Conservation (phyloP, 2,113 vertebrate species). For the Pampusana beccarii region DNA sequence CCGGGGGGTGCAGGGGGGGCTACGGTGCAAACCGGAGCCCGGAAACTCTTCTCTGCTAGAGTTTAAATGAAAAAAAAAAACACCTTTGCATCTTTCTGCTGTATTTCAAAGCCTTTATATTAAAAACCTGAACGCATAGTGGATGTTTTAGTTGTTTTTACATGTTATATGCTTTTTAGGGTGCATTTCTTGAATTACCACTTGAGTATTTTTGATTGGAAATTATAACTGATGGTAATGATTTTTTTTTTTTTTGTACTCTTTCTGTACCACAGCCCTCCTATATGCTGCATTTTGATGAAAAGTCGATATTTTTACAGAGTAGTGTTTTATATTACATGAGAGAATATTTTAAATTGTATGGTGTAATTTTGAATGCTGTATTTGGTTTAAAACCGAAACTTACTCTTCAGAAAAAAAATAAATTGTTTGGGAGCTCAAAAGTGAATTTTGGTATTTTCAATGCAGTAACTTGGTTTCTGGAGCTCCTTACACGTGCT, state of each 20-base stretch:
- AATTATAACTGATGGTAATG: not conserved
- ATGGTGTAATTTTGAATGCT: not conserved
- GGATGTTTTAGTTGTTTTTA: not conserved
- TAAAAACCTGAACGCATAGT: too few relatives aligned
- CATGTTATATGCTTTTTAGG: accelerated
- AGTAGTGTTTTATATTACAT: not conserved
- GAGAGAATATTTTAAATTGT: not conserved
- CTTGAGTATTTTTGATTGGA: too few relatives aligned
- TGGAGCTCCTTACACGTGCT: not conserved
- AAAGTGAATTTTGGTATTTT: not conserved
- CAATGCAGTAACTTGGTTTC: not conserved
- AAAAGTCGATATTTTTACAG: not conserved
- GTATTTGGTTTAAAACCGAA: accelerated
- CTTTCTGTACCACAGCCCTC: not conserved
- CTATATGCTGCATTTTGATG: not conserved
- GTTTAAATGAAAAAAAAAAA: too few relatives aligned
- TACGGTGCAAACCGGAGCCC: accelerated
- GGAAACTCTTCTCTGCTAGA: accelerated
- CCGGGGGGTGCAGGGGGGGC: not conserved
- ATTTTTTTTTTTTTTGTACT: not conserved
- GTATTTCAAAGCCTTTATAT: too few relatives aligned
- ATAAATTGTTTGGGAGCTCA: not conserved
- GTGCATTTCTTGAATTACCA: too few relatives aligned
- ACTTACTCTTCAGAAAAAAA: not conserved
- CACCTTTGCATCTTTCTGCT: too few relatives aligned